Percentiles rank a stretch among this genome's conserved stretches.
Evolutionary conservation across 2,113 vertebrate genomes (phyloP).

Genomic region (Nicator chloris): DNA sequence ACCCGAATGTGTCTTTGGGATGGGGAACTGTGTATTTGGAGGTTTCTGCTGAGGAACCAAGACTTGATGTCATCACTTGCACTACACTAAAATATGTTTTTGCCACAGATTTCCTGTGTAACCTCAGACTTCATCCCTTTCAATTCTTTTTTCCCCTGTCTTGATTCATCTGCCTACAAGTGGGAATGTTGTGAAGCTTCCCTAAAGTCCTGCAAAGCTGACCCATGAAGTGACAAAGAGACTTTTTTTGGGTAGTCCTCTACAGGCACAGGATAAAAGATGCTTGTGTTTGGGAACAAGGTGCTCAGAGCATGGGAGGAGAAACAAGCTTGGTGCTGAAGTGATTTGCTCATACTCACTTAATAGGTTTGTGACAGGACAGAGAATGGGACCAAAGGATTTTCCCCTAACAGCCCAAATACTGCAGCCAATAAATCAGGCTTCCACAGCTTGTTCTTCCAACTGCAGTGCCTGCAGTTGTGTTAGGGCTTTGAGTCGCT

Average conservation of each 20-base stretch:
- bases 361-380: not conserved
- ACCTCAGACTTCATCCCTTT: not conserved
- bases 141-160: not conserved
- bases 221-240: rapidly evolving
- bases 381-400: not conserved
- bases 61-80: constrained; percentile 7
- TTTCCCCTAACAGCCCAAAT: not conserved
- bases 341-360: not conserved
- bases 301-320: not conserved
- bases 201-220: not conserved
- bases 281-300: not conserved
- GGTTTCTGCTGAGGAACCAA: constrained; percentile 34
- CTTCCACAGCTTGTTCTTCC: not conserved
- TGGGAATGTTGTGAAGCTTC: not conserved
- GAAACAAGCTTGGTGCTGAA: not conserved
- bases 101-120: constrained; percentile 4
- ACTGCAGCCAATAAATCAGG: not conserved
- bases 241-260: not conserved
- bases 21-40: constrained; percentile 1
- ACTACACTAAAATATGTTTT: not conserved
- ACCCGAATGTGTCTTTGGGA: constrained; percentile 45
- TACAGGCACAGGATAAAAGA: not conserved
- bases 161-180: not conserved
- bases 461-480: not conserved
- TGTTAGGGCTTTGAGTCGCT: not conserved